Conservation (phyloP, 2,888 invertebrate genomes). For the Diabrotica balteata region DNA sequence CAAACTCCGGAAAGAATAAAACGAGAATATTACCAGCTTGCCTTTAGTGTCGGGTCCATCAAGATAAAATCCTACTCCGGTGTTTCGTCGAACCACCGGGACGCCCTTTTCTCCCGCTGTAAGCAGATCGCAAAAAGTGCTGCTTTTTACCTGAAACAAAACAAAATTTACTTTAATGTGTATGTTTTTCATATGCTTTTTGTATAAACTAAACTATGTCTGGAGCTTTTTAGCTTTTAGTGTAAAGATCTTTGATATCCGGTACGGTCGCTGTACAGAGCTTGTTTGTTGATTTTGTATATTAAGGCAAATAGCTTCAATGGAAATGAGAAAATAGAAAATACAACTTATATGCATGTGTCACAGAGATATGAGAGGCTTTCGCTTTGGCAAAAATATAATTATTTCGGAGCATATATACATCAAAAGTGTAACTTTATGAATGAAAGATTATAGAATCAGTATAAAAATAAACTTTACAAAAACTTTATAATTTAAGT, state of each 20-base stretch:
- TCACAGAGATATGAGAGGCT: no score
- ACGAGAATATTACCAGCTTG: conserved; percentile 25
- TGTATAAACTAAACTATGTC: conserved; percentile 16
- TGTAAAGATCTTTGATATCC: conserved; percentile 22
- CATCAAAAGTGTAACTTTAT: no score
- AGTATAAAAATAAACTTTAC: no score
- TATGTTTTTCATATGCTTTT: conserved; percentile 18
- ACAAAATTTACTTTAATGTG: conserved; percentile 28
- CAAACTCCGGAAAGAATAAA: conserved; percentile 13
- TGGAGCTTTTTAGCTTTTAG: conserved; percentile 25
- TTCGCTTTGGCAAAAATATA: no score
- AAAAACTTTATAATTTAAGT: no score
- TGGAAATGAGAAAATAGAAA: conserved; percentile 14
- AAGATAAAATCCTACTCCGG: conserved; percentile 25
- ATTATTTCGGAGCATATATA: no score
- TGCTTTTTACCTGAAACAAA: conserved; percentile 35
- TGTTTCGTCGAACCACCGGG: no score
- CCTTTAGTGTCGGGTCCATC: conserved; percentile 28
- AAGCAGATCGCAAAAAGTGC: conserved; percentile 6
- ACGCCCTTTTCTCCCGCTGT: conserved; percentile 18
- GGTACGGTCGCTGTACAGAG: background rate
- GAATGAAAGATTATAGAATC: no score
- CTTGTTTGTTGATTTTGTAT: conserved; percentile 21
- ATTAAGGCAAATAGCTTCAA: conserved; percentile 21
- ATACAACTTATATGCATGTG: no score